Base-by-base conservation (phyloP, 2,113 vertebrate species). In the Onychorhynchus coronatus region DNA sequence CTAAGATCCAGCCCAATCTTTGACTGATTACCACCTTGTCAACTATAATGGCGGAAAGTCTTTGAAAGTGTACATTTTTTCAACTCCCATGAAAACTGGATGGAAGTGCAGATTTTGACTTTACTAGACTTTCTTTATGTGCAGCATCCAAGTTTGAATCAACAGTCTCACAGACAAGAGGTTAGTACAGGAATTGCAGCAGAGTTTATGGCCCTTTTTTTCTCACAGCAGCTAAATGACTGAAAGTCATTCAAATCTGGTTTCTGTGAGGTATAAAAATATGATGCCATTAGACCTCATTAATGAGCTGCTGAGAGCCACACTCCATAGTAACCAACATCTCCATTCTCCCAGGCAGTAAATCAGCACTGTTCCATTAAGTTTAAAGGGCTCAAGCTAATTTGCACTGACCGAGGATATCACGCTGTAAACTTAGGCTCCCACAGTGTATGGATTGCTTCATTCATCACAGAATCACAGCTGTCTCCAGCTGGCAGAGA, bases 301-400 rank as follows among this genome's bases (percentile, higher is more conserved):
- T 94, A 93, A 85, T 85, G 74, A 90, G 73, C 71, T 71, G 35
- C 66, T 94, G 78, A 88, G 74, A 87, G 28, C n/a, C 62, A 82
- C 62, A 17, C 35, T 90, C 52, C 8, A 1, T 46, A 80, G 28
- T 62, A 85, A 82, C 37, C 67, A 62, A 35, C 25, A 73, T 65
- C 52, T 71, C 35, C 4, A 2, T 88, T 92, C 93, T 92, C 62
- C 52, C 50, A 77, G 25, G 63, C 50, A 66, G 63, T 89, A 91
- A 85, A 95, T 95, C 74, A 88, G 27, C 31, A 65, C 27, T 71
- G 42, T 39, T 62, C 33, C 6, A 2, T 90, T 87, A 88, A 72
- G 9, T 89, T 89, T 91, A 87, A 83, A 58, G n/a, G 46, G 35
- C 27, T 95, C 39, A 59, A 46, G 33, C 59, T 90, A 62, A 83